These are phyloP conservation scores for Sylvilagus floridanus DNA, from an alignment of 2,797 vertebrate genomes.

Conservation along the genomic window DNA sequence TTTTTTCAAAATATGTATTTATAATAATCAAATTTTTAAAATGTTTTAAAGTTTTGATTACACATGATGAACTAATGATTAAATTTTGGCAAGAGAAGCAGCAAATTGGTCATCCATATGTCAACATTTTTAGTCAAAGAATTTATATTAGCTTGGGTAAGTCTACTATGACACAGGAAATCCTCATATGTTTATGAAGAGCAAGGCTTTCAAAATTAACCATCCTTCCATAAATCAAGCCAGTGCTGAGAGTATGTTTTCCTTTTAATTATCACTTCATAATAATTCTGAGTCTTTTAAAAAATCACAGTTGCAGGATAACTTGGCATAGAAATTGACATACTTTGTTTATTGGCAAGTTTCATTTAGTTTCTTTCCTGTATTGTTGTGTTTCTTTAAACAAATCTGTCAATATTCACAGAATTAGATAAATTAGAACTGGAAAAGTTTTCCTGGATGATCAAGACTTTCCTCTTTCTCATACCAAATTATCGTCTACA, in stretches of 20 bases:
- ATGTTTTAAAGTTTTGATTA: slow-evolving; percentile 38
- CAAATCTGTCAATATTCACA: slow-evolving; percentile 73
- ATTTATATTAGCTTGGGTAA: neutral
- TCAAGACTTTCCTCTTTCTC: neutral
- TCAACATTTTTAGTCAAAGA: slow-evolving; percentile 44
- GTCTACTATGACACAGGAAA: neutral
- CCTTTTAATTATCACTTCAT: slow-evolving; percentile 65
- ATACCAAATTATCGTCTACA: neutral
- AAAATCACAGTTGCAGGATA: slow-evolving; percentile 25
- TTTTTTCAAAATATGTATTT: slow-evolving; percentile 30
- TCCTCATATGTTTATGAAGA: slow-evolving; percentile 17
- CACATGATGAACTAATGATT: slow-evolving; percentile 11
- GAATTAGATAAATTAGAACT: slow-evolving; percentile 51
- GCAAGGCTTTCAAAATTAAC: slow-evolving; percentile 18
- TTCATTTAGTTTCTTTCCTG: slow-evolving; percentile 24
- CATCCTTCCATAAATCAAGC: neutral
- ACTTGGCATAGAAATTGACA: slow-evolving; percentile 44
- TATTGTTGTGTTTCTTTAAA: slow-evolving; percentile 69
- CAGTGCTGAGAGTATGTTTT: slow-evolving; percentile 49
- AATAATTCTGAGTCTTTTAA: slow-evolving; percentile 53
- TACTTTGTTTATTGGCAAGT: slow-evolving; percentile 67
- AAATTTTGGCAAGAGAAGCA: slow-evolving; percentile 47
- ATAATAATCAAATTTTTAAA: slow-evolving; percentile 44
- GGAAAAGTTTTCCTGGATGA: slow-evolving; percentile 14
- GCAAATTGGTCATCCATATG: neutral